Evolutionary conservation across 2,113 vertebrate species (phyloP).

Genomic region (Rhinolophus ferrumequinum): DNA sequence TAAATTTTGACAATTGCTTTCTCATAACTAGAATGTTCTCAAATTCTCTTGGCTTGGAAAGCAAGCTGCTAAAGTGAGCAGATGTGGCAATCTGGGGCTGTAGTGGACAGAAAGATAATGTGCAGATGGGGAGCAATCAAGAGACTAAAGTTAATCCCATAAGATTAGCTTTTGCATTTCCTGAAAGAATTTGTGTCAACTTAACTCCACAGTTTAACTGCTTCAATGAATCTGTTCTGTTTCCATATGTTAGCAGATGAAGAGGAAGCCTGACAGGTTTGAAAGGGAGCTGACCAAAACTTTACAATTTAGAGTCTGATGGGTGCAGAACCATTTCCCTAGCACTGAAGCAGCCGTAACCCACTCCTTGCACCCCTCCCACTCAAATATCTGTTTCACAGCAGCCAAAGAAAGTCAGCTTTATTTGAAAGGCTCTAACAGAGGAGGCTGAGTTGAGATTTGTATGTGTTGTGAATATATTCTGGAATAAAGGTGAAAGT

Average conservation of each 20-base stretch:
- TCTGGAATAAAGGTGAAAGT: constrained; percentile 31
- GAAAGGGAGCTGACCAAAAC: background rate
- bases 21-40: background rate
- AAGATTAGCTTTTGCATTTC: constrained; percentile 29
- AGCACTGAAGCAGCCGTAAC: background rate
- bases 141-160: constrained; percentile 37
- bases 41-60: constrained; percentile 55
- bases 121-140: constrained; percentile 32
- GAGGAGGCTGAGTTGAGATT: background rate
- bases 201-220: constrained; percentile 14
- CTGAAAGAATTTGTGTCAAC: constrained; percentile 70
- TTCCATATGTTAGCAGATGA: background rate
- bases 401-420: constrained; percentile 1
- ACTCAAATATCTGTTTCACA: constrained; percentile 19
- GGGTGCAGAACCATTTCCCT: background rate
- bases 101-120: constrained; percentile 10
- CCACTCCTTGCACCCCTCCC: background rate
- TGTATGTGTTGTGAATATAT: background rate
- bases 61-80: constrained; percentile 51
- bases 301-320: background rate
- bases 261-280: background rate
- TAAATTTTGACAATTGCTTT: background rate
- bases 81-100: background rate
- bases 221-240: background rate
- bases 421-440: constrained; percentile 3